Evolutionary conservation across 1,140 invertebrate species (phyloP).

Genomic region (Leptopilina boulardi): DNA sequence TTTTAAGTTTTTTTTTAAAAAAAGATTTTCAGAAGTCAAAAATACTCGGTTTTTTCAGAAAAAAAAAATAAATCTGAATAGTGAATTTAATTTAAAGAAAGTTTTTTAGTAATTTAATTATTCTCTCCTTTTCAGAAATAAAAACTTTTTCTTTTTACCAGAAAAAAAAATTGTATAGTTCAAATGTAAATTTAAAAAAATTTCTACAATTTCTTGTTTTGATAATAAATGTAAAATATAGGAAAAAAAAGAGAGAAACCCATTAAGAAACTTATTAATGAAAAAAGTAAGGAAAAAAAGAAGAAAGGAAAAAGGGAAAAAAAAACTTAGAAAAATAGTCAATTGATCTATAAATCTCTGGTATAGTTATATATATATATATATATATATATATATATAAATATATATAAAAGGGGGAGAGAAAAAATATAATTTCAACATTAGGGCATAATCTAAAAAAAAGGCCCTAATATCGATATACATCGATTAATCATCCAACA

Average conservation of each 20-base stretch:
- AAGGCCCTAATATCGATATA: constrained; percentile 59
- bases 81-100: too few relatives aligned
- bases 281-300: too few relatives aligned
- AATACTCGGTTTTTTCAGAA: not conserved
- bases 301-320: too few relatives aligned
- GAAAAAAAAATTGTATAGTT: not conserved
- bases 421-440: constrained; percentile 55
- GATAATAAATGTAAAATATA: constrained; percentile 48
- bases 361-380: too few relatives aligned
- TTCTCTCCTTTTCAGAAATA: not conserved
- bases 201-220: constrained; percentile 50
- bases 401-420: constrained; percentile 9
- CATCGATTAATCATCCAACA: constrained; percentile 72
- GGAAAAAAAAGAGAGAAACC: not conserved
- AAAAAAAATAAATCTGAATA: too few relatives aligned
- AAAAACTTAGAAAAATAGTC: too few relatives aligned
- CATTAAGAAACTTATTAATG: constrained; percentile 17
- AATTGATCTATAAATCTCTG: too few relatives aligned
- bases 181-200: too few relatives aligned
- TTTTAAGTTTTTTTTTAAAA: constrained; percentile 75
- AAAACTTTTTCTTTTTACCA: constrained; percentile 1
- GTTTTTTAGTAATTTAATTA: too few relatives aligned
- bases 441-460: constrained; percentile 51
- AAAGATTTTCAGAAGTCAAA: constrained; percentile 45
- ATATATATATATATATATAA: too few relatives aligned